These are phyloP conservation scores for Dasyprocta punctata DNA, from an alignment of 2,113 vertebrate genomes.

Conservation along the genomic window DNA sequence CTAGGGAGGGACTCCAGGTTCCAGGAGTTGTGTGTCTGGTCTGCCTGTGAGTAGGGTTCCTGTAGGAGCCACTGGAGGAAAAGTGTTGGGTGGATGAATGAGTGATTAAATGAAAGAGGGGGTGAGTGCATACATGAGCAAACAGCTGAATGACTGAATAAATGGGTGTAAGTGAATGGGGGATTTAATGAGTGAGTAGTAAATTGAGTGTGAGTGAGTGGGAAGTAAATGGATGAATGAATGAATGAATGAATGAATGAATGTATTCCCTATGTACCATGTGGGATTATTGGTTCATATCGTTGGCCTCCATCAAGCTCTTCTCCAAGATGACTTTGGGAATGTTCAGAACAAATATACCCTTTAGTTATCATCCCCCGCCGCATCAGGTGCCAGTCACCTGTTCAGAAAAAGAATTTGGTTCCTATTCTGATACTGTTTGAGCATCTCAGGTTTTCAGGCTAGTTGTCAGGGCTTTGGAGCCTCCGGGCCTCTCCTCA, in stretches of 20 bases:
- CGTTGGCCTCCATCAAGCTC: not conserved
- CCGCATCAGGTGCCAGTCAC: not conserved
- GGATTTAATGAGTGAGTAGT: not conserved
- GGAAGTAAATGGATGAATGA: not conserved
- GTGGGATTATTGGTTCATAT: not conserved
- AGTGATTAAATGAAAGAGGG: not conserved
- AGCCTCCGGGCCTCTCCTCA: conserved; percentile 72
- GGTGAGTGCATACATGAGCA: not conserved
- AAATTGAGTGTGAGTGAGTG: not conserved
- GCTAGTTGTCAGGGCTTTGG: conserved; percentile 64
- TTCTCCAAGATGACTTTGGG: not conserved
- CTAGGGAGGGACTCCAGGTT: not conserved
- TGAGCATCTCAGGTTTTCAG: not conserved
- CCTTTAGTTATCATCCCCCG: not conserved
- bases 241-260: not conserved
- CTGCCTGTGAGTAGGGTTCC: not conserved
- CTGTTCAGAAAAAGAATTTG: not conserved
- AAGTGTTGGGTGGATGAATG: not conserved
- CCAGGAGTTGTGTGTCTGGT: not conserved
- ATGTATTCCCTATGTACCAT: not conserved
- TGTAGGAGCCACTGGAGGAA: not conserved
- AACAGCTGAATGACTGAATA: not conserved
- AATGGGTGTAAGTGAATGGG: not conserved
- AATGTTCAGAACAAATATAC: not conserved
- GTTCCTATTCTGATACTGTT: not conserved